Base-by-base conservation (phyloP, 2,888 invertebrate genomes). In the Catocala fraxini region DNA sequence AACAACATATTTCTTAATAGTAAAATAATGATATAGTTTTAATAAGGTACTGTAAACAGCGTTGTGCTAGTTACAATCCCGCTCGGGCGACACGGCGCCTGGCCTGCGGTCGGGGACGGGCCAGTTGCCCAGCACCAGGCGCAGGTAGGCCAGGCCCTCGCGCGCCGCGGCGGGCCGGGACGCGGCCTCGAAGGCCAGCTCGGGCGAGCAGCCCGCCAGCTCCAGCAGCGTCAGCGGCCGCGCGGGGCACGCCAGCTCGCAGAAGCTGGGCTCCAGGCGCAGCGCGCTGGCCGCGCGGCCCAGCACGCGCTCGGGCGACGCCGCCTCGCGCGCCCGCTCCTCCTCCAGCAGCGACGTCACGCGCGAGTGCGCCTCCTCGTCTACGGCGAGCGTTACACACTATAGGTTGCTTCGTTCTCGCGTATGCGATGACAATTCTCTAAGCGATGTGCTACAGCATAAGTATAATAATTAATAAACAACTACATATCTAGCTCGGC, bases 71-170 rank as follows among this genome's bases (percentile, higher is more conserved):
- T 25, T 3, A 25, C 25, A 25, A 25, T 25, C 25, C 25, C 25
- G 1, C 25, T 1, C 1, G 25, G 25, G 25, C 25, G 25, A 25
- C 3, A 25, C 25, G 25, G 39, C 39, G 39, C 39, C 5, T 6
- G 4, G 0, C 3, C 42, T 11, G 45, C 6, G 0, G 0, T 12
- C 13, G 45, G 5, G 0, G 25, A 25, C 45, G 7, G 45, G 45
- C 5, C 13, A 2, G 12, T 45, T 45, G 45, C 6, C 41, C n/a
- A 85, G 82, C 69, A 75, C 79, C 59, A 79, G 81, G 41, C 70
- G 77, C 71, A 88, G 60, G 82, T 86, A 85, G 61, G 66, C 68
- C 59, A 84, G 57, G 51, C 87, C 86, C 61, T 70, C 64, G 63
- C 33, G 63, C 56, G 82, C 80, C 72, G 84, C 83, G 65, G 35